A percentile compares a stretch with the other conserved stretches of the same genome.
These are phyloP conservation scores for Cryptoblepharus egeriae DNA, from an alignment of 2,797 vertebrate genomes.

Conservation along the genomic window DNA sequence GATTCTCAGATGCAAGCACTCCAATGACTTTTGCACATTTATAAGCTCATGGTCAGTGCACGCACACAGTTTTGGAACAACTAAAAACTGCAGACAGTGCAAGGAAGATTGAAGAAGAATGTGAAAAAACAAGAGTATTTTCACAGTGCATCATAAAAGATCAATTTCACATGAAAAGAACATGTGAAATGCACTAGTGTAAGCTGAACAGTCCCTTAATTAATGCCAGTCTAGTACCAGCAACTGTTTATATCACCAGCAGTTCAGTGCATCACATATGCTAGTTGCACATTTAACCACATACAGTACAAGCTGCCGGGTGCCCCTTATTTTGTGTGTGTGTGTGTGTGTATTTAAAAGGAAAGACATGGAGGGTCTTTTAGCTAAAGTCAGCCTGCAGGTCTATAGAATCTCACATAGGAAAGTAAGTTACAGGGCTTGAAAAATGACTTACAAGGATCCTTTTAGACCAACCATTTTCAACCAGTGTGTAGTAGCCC, in stretches of 20 bases:
- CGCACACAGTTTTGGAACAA: background rate
- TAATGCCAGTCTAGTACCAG: background rate
- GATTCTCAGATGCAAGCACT: background rate
- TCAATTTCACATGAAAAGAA: background rate
- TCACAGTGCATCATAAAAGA: background rate
- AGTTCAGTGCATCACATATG: background rate
- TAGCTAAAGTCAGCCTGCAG: background rate
- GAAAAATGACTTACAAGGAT: background rate
- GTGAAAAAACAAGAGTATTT: background rate
- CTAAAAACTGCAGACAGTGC: background rate
- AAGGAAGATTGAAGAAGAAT: background rate
- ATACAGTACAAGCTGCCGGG: background rate
- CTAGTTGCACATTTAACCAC: background rate
- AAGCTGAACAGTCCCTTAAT: background rate
- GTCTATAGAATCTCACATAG: background rate
- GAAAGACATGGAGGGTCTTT: background rate
- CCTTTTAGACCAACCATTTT: background rate
- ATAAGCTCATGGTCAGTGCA: background rate
- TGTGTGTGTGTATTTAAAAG: background rate
- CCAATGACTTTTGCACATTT: constrained; percentile 12
- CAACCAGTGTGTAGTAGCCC: no score
- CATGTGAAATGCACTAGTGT: background rate
- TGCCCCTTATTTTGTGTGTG: background rate
- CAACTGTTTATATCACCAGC: background rate
- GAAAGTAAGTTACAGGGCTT: background rate